Base-by-base conservation (phyloP, 2,113 vertebrate genomes). In the Spheniscus mendiculus region DNA sequence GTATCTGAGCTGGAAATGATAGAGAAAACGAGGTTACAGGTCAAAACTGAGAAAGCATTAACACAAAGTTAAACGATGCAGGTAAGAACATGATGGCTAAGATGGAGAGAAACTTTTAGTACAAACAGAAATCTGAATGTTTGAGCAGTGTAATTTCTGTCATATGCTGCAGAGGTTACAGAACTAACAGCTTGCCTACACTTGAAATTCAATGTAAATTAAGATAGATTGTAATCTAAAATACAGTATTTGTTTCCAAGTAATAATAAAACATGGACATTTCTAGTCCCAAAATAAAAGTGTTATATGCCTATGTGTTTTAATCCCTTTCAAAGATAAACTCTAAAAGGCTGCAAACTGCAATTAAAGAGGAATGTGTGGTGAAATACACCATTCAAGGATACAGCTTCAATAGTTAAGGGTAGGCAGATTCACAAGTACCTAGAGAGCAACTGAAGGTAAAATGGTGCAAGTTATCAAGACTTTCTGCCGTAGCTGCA, bases 171-270 rank as follows among this genome's bases (percentile, higher is more conserved):
- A 92, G 58, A 97, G 62, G 71, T 95, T 88, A 88, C 49, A 73
- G 67, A 93, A 63, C 53, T 91, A 90, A 91, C 72, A 93, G 52
- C 72, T 91, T 96, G 85, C 45, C 93, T 92, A 93, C 73, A 82
- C 26, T 90, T 91, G 72, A n/a, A 95, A 95, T 61, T 82, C 73
- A 83, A 32, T 94, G 87, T 87, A 93, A 97, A 87, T 67, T 89
- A 76, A 85, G 61, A 93, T 44, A 71, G 40, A 61, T 34, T 87
- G 22, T 53, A 83, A 84, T 78, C 78, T 92, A 73, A 87, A 96
- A 88, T 71, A 38, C 1, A 5, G 29, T 62, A 89, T 93, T 95
- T 87, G 29, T 93, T 93, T 92, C 81, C 79, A 91, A 89, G 61
- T 89, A 91, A 61, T 78, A 94, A 89, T 91, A 55, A 91, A 20